phyloP scores from a whole-genome alignment of 2,113 vertebrate genomes.

The Caretta caretta region DNA sequence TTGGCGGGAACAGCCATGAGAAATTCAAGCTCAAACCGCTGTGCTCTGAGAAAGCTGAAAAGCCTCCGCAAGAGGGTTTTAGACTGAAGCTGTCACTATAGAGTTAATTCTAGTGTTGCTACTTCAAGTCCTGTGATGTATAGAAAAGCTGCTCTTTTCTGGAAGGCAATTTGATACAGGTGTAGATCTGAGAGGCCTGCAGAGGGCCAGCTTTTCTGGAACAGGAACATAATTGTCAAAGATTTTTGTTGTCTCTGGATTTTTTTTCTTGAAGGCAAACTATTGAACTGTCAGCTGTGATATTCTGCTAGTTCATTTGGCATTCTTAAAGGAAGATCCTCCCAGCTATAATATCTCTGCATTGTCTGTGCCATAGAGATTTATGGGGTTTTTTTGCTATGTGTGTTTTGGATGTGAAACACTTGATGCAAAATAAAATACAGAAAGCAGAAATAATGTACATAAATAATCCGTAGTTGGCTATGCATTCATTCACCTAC shows the following conservation, averaged over 20 bases:
- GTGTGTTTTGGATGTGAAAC: not conserved
- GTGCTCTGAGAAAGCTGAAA: not conserved
- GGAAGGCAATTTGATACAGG: accelerated
- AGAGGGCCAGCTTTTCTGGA: not conserved
- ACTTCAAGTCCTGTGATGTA: not conserved
- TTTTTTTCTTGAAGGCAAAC: not conserved
- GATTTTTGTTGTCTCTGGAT: accelerated
- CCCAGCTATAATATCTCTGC: not conserved
- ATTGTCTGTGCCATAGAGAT: not conserved
- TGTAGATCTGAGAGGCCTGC: not conserved
- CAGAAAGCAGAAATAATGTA: not conserved
- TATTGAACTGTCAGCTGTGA: not conserved
- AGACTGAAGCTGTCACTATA: conserved; percentile 22
- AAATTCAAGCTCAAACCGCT: not conserved
- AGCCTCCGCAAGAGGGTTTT: conserved; percentile 22
- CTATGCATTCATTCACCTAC: not conserved
- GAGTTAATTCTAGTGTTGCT: not conserved
- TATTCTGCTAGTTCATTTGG: not conserved
- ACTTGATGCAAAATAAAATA: not conserved
- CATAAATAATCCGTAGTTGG: not conserved
- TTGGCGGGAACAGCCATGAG: not conserved
- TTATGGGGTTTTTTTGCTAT: not conserved
- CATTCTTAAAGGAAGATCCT: conserved; percentile 4
- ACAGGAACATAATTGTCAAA: not conserved
- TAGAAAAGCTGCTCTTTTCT: not conserved